Evolutionary conservation across 2,113 vertebrate species (phyloP).

Genomic region (Gallinago paraguaiae): DNA sequence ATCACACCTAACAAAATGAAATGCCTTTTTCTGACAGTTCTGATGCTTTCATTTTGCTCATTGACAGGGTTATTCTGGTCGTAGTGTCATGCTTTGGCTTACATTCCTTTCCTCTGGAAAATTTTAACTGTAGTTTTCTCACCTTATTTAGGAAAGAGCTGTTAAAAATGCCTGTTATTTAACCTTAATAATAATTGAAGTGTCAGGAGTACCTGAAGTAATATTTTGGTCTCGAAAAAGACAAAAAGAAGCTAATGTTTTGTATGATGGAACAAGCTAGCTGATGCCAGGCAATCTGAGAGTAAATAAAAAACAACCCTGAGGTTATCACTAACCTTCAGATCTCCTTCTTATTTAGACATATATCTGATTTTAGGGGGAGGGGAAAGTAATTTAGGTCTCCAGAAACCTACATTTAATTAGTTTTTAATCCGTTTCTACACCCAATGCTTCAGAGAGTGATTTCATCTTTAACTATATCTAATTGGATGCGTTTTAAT

Average conservation of each 20-base stretch:
- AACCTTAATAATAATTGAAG: background rate
- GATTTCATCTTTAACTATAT: constrained; percentile 52
- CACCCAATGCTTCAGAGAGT: background rate
- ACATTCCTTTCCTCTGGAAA: background rate
- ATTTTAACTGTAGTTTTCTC: background rate
- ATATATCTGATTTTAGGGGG: constrained; percentile 24
- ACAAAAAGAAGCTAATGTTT: background rate
- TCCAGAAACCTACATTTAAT: background rate
- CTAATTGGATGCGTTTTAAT: constrained; percentile 35
- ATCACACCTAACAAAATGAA: background rate
- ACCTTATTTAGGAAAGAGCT: background rate
- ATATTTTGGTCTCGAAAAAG: background rate
- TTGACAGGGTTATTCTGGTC: background rate
- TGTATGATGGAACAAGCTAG: background rate
- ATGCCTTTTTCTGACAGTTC: background rate
- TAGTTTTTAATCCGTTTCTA: constrained; percentile 41
- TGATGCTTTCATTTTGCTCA: background rate
- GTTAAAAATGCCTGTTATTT: background rate
- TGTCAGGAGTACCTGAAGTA: background rate
- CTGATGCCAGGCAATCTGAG: background rate
- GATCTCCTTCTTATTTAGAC: background rate
- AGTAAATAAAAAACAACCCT: background rate
- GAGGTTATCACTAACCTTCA: constrained; percentile 17
- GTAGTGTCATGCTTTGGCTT: background rate
- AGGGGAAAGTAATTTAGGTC: constrained; percentile 23